These are phyloP conservation scores for Anthophora plumipes DNA, from an alignment of 2,888 invertebrate genomes.

Conservation along the genomic window DNA sequence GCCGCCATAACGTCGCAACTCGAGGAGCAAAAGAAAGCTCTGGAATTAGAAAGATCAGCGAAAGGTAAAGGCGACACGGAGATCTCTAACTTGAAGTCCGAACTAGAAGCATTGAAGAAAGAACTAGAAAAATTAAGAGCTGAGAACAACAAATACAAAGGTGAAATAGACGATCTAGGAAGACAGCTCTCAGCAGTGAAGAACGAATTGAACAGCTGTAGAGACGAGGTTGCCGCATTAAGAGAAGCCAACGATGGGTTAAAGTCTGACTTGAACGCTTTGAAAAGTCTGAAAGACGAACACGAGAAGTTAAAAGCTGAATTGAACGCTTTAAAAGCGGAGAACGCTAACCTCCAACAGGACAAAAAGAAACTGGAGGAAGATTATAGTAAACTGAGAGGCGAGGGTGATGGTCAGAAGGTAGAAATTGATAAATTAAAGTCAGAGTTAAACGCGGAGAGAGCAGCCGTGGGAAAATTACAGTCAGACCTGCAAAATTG, in stretches of 20 bases:
- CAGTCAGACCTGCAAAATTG: constrained; percentile 60
- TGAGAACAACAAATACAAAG: constrained; percentile 56
- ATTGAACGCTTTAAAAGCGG: constrained; percentile 40
- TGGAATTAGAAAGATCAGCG: constrained; percentile 48
- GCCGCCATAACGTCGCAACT: constrained; percentile 42
- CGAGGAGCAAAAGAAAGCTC: constrained; percentile 32
- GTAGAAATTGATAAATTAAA: constrained; percentile 56
- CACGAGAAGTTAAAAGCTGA: constrained; percentile 37
- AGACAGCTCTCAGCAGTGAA: constrained; percentile 49
- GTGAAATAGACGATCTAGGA: constrained; percentile 18
- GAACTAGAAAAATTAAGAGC: constrained; percentile 64
- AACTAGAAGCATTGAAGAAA: constrained; percentile 48
- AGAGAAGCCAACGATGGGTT: constrained; percentile 45
- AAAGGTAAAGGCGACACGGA: constrained; percentile 57
- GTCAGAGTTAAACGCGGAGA: constrained; percentile 43
- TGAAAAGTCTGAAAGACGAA: constrained; percentile 64
- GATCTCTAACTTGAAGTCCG: constrained; percentile 55
- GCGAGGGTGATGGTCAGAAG: constrained; percentile 47
- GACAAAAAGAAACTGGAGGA: constrained; percentile 42
- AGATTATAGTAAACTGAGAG: constrained; percentile 37
- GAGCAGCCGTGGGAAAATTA: constrained; percentile 48
- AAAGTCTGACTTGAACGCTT: constrained; percentile 23
- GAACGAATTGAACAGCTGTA: constrained; percentile 61
- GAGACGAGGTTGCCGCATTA: constrained; percentile 61
- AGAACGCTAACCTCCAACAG: constrained; percentile 48